Percentiles rank a stretch among this genome's conserved stretches.
Evolutionary conservation across 2,888 invertebrate species (phyloP).

Genomic region (Hirudinaria manillensis): DNA sequence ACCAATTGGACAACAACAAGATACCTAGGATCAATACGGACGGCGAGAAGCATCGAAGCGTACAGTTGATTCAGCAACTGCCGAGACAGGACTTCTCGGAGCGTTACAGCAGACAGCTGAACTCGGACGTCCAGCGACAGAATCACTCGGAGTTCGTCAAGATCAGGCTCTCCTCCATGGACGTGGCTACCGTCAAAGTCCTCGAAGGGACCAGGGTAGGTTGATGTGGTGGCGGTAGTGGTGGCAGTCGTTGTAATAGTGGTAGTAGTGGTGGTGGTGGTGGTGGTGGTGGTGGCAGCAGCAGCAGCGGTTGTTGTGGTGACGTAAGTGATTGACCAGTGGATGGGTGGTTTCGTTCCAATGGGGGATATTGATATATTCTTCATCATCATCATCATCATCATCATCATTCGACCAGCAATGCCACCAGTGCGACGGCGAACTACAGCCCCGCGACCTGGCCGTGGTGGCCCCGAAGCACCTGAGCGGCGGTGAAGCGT

Average conservation of each 20-base stretch:
- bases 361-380: too few species aligned
- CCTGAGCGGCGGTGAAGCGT: conserved; percentile 66
- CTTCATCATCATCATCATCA: too few species aligned
- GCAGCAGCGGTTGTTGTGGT: background rate
- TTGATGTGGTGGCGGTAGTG: background rate
- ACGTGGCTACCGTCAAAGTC: conserved; percentile 51
- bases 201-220: background rate
- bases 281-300: background rate
- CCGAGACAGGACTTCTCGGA: conserved; percentile 76
- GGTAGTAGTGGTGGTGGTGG: background rate
- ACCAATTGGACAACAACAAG: conserved; percentile 76
- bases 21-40: conserved; percentile 69
- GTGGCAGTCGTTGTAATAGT: background rate
- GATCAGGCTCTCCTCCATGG: conserved; percentile 87
- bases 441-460: conserved; percentile 72
- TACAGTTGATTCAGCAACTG: conserved; percentile 78
- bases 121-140: conserved; percentile 51
- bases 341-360: background rate
- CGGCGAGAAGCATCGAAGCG: conserved; percentile 73
- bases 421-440: conserved; percentile 76
- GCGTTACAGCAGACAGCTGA: conserved; percentile 77
- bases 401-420: conserved; percentile 57
- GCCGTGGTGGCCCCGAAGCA: conserved; percentile 79
- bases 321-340: background rate
- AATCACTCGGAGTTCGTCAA: conserved; percentile 87